Evolutionary conservation across 2,113 vertebrate genomes (phyloP).

Genomic region (Stegostoma tigrinum): DNA sequence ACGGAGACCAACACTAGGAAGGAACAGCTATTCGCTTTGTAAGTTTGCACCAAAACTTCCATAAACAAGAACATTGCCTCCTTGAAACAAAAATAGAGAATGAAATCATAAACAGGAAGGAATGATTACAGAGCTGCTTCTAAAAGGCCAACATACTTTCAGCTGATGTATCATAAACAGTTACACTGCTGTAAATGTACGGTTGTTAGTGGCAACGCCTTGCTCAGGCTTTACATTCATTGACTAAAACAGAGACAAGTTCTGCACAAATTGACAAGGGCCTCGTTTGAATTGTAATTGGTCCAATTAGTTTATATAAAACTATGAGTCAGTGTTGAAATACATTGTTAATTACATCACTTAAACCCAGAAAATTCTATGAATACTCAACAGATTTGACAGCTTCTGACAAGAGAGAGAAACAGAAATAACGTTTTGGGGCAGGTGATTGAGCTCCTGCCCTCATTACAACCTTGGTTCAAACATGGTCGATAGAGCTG

Average conservation of each 20-base stretch:
- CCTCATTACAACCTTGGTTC: too few species aligned
- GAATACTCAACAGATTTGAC: neutral
- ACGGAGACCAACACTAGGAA: neutral
- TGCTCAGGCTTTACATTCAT: neutral
- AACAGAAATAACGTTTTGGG: neutral
- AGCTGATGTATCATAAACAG: constrained; percentile 1
- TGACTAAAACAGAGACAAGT: neutral
- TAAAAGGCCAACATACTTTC: neutral
- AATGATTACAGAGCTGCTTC: neutral
- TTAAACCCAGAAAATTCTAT: too few species aligned
- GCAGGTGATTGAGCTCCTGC: too few species aligned
- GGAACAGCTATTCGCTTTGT: neutral
- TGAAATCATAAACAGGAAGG: constrained; percentile 16
- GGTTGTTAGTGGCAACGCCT: neutral
- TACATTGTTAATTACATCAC: neutral
- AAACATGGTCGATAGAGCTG: too few species aligned
- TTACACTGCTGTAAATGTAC: neutral
- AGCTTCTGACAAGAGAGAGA: neutral
- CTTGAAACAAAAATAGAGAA: neutral
- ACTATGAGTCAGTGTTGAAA: neutral
- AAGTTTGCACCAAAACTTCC: neutral
- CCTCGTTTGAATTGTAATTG: neutral
- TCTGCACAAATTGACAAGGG: neutral
- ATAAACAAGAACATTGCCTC: neutral
- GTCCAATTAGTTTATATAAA: neutral